Conservation (phyloP, 2,888 invertebrate species). For the Seira sanloemensis region DNA sequence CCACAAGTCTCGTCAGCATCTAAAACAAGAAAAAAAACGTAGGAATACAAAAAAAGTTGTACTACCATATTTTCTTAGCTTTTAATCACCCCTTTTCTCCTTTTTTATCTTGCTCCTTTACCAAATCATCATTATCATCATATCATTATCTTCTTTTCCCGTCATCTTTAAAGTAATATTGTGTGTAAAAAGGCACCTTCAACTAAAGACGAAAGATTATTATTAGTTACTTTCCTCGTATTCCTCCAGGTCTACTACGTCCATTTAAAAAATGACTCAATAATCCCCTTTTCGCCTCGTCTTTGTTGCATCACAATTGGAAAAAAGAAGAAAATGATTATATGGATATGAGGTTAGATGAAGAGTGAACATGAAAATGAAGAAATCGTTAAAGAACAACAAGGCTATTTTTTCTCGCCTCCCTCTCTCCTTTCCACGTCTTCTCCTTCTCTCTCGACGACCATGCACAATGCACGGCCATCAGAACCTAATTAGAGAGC, state of each 20-base stretch:
- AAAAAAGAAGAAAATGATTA: constrained; percentile 24
- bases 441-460: neutral
- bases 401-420: constrained; percentile 32
- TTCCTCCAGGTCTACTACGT: constrained; percentile 7
- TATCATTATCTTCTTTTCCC: constrained; percentile 58
- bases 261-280: constrained; percentile 53
- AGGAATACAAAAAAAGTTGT: neutral
- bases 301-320: neutral
- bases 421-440: neutral
- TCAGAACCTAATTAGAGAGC: constrained; percentile 69
- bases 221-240: constrained; percentile 28
- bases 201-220: constrained; percentile 44
- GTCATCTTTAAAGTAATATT: constrained; percentile 52
- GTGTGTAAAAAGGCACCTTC: constrained; percentile 59
- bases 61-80: neutral
- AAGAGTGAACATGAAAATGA: constrained; percentile 17
- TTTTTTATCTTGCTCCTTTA: constrained; percentile 20
- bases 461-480: constrained; percentile 48
- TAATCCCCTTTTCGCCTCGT: constrained; percentile 53
- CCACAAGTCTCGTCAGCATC: neutral
- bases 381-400: constrained; percentile 55
- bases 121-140: constrained; percentile 55
- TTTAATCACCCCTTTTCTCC: neutral
- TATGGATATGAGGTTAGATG: neutral
- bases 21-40: neutral